Conservation (phyloP, 2,113 vertebrate genomes). For the Anarhynchus alexandrinus region DNA sequence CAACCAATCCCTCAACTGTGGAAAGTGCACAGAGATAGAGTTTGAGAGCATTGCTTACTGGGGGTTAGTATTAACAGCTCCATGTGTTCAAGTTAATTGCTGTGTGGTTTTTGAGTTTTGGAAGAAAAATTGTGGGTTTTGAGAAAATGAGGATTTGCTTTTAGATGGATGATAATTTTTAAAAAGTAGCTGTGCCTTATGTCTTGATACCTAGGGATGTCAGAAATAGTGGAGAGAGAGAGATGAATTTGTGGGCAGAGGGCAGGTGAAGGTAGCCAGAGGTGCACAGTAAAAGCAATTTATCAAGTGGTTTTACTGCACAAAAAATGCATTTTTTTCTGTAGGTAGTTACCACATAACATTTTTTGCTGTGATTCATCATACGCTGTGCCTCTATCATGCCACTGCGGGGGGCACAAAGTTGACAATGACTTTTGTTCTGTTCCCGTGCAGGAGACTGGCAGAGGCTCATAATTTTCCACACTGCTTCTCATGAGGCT, state of each 20-base stretch:
- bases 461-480: neutral
- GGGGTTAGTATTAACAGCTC: neutral
- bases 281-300: neutral
- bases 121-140: neutral
- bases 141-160: neutral
- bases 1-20: neutral
- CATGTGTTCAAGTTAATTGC: neutral
- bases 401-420: neutral
- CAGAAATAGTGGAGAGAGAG: neutral
- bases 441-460: neutral
- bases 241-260: neutral
- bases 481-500: neutral
- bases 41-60: neutral
- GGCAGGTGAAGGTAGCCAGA: neutral
- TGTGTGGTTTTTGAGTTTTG: neutral
- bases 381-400: neutral
- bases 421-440: neutral
- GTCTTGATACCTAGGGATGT: neutral
- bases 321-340: neutral
- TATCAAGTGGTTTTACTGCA: neutral
- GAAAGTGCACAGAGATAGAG: neutral
- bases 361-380: neutral
- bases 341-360: neutral
- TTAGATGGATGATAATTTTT: neutral
- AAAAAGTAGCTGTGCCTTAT: neutral